A percentile compares a stretch with the other conserved stretches of the same genome.
phyloP scores from a whole-genome alignment of 2,113 vertebrate genomes.

The Psilopsiagon aurifrons region DNA sequence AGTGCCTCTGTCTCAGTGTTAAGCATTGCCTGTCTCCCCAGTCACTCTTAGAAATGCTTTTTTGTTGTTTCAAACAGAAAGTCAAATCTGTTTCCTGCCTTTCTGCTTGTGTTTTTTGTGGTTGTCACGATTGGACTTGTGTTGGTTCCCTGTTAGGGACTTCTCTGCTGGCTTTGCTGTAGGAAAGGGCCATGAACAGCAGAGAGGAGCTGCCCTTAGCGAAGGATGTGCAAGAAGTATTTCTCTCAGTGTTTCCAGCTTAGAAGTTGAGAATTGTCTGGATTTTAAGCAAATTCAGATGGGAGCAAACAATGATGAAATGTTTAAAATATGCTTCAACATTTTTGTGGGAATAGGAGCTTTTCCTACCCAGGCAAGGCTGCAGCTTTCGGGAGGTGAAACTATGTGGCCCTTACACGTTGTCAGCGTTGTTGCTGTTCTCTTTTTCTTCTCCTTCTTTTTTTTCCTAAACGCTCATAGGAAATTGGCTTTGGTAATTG shows the following conservation, averaged over 20 bases:
- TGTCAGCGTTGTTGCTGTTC: constrained; percentile 30
- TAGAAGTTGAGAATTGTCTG: constrained; percentile 51
- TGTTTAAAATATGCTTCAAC: constrained; percentile 57
- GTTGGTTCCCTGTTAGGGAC: not conserved
- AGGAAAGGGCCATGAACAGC: not conserved
- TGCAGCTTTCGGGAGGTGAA: not conserved
- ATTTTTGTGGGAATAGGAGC: constrained; percentile 55
- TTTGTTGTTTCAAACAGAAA: not conserved
- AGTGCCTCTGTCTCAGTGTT: not conserved
- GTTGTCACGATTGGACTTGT: not conserved
- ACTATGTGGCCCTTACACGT: constrained; percentile 41
- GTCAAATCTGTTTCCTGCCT: not conserved
- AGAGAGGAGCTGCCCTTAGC: not conserved
- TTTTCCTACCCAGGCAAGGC: not conserved
- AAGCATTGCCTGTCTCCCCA: not conserved
- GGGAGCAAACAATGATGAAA: constrained; percentile 59
- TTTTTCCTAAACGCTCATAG: constrained; percentile 34
- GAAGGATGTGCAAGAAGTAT: not conserved
- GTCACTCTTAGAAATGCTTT: not conserved
- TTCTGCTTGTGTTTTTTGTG: not conserved
- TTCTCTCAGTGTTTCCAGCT: constrained; percentile 39
- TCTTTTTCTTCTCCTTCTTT: not conserved
- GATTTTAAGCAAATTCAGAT: constrained; percentile 62
- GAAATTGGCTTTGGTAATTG: constrained; percentile 70
- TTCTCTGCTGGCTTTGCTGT: not conserved